These are phyloP conservation scores for Atractosteus spatula DNA, from an alignment of 2,113 vertebrate species.

Conservation along the genomic window DNA sequence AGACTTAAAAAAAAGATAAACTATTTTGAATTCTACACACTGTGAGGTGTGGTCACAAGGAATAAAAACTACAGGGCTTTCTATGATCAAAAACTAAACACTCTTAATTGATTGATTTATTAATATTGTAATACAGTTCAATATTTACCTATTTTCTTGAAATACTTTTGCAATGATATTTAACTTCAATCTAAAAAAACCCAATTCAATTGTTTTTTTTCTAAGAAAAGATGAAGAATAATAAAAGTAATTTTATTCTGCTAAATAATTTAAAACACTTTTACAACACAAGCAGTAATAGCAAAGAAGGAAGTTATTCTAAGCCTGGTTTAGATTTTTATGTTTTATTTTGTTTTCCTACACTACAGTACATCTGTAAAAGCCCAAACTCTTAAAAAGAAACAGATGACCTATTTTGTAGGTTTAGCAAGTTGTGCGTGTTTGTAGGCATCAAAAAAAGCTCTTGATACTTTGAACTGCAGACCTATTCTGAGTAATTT, in stretches of 20 bases:
- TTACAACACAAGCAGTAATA: constrained; percentile 66
- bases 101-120: too few species aligned
- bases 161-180: too few species aligned
- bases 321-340: constrained; percentile 56
- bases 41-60: too few species aligned
- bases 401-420: constrained; percentile 44
- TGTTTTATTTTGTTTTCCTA: constrained; percentile 29
- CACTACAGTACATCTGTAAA: constrained; percentile 31
- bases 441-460: neutral
- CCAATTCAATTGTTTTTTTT: too few species aligned
- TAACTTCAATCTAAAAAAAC: too few species aligned
- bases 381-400: constrained; percentile 46
- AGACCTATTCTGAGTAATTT: neutral
- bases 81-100: too few species aligned
- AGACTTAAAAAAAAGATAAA: too few species aligned
- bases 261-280: constrained; percentile 76
- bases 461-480: neutral
- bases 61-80: too few species aligned
- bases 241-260: constrained; percentile 73
- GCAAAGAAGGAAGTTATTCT: constrained; percentile 63
- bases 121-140: too few species aligned
- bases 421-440: neutral
- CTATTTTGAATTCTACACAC: too few species aligned
- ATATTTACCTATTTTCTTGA: too few species aligned
- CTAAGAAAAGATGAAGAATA: neutral